Conservation (phyloP, 2,113 vertebrate species). For the Stomatorhinus ivindoensis region DNA sequence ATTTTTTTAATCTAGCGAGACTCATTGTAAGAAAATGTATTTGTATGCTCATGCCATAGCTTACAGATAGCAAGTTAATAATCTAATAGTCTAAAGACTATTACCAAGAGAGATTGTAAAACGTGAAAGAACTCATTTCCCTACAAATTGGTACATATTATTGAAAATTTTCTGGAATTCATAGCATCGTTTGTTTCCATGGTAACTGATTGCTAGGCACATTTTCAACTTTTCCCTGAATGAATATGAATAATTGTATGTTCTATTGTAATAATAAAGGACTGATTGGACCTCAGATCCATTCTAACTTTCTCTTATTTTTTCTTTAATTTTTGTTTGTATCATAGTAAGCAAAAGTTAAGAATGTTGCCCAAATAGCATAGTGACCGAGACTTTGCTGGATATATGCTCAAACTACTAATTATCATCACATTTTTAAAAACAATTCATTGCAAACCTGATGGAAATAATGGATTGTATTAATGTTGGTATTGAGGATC, state of each 20-base stretch:
- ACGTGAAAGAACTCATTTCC: constrained; percentile 25
- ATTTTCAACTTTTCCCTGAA: constrained; percentile 10
- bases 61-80: constrained; percentile 25
- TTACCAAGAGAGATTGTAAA: constrained; percentile 26
- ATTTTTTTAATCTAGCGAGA: not conserved
- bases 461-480: not conserved
- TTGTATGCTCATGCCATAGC: not conserved
- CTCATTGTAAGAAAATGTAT: not conserved
- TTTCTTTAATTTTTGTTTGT: not conserved
- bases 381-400: not conserved
- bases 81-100: constrained; percentile 19
- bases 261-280: constrained; percentile 30
- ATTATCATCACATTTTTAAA: not conserved
- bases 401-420: not conserved
- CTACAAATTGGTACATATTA: constrained; percentile 30
- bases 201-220: constrained; percentile 26
- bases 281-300: constrained; percentile 22
- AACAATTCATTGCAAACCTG: not conserved
- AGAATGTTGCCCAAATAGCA: not conserved
- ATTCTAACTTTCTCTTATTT: constrained; percentile 1
- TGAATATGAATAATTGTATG: constrained; percentile 29
- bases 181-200: constrained; percentile 35
- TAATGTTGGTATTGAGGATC: not conserved
- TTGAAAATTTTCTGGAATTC: constrained; percentile 27
- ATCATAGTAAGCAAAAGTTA: not conserved